phyloP scores from a whole-genome alignment of 2,113 vertebrate genomes.

The Myiozetetes cayanensis region DNA sequence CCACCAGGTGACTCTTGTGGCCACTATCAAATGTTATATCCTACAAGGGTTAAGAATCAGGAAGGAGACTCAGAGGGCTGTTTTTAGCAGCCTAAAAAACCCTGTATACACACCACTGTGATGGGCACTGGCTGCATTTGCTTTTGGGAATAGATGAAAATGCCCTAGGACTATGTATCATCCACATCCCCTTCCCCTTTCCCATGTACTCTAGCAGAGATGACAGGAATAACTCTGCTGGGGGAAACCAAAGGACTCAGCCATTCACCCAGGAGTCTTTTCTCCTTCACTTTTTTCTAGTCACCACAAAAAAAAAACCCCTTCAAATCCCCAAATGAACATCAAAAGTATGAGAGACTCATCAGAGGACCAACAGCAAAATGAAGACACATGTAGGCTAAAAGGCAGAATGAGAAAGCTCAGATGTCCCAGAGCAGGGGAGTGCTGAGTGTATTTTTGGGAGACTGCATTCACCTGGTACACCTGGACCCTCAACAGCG shows the following conservation, averaged over 20 bases:
- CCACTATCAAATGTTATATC: background rate
- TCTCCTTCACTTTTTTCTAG: background rate
- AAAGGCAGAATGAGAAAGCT: background rate
- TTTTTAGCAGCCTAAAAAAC: background rate
- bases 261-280: background rate
- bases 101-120: background rate
- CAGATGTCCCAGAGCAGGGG: background rate
- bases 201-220: background rate
- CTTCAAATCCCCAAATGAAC: background rate
- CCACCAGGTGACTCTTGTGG: background rate
- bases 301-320: accelerated
- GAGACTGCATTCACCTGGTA: background rate
- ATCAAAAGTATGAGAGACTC: background rate
- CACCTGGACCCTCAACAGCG: background rate
- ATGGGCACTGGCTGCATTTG: background rate
- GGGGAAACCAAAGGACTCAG: background rate
- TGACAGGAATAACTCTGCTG: background rate
- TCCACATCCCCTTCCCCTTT: background rate
- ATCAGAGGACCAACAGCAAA: background rate
- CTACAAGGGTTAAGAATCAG: background rate
- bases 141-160: background rate
- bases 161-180: background rate
- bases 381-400: background rate
- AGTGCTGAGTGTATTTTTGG: background rate
- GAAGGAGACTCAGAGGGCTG: background rate